Evolutionary conservation across 1,140 invertebrate genomes (phyloP).

Genomic region (Drosophila athabasca): DNA sequence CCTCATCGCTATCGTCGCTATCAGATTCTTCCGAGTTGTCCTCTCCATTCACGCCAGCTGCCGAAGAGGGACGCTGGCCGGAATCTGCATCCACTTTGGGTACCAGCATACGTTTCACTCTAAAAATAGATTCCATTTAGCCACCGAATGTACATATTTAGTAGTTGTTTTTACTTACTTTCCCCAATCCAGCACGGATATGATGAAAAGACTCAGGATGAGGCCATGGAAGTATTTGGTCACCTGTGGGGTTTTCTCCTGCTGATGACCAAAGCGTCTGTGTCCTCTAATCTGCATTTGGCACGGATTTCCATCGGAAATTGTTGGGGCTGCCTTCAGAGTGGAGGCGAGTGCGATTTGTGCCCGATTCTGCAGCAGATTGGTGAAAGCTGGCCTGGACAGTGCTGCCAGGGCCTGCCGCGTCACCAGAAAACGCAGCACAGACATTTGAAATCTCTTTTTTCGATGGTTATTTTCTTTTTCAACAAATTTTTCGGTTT

Average conservation of each 20-base stretch:
- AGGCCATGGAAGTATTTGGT: slow-evolving; percentile 83
- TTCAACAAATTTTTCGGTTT: slow-evolving; percentile 19
- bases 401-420: slow-evolving; percentile 60
- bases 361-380: slow-evolving; percentile 26
- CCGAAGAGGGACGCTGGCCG: slow-evolving; percentile 57
- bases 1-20: slow-evolving; percentile 83
- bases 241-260: slow-evolving; percentile 69
- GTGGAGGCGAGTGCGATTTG: slow-evolving; percentile 41
- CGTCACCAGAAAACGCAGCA: slow-evolving; percentile 64
- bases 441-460: slow-evolving; percentile 50
- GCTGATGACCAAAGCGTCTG: slow-evolving; percentile 86
- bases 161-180: slow-evolving; percentile 76
- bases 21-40: slow-evolving; percentile 68
- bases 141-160: not conserved
- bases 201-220: slow-evolving; percentile 71
- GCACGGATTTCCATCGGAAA: slow-evolving; percentile 1
- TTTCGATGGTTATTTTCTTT: slow-evolving; percentile 21
- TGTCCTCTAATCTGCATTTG: slow-evolving; percentile 72
- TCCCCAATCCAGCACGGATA: slow-evolving; percentile 83
- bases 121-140: slow-evolving; percentile 61
- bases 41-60: slow-evolving; percentile 66
- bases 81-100: slow-evolving; percentile 83
- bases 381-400: slow-evolving; percentile 27
- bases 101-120: slow-evolving; percentile 69
- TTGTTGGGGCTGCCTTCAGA: slow-evolving; percentile 17